Evolutionary conservation across 2,888 invertebrate genomes (phyloP), one percentile per base, ranked within the genome.

Genomic region (Philereme transversata): DNA sequence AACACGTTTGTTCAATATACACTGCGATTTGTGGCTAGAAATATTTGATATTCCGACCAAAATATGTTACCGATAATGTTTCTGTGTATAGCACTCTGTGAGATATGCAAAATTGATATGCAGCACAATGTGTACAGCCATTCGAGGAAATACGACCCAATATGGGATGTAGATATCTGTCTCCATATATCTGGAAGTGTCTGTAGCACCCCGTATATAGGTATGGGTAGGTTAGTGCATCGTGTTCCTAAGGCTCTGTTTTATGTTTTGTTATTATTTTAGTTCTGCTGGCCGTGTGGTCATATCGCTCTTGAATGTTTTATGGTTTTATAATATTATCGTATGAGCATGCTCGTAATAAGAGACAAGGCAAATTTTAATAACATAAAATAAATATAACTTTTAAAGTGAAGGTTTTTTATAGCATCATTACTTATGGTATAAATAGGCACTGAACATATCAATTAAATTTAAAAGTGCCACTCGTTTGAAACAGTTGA

Each of bases 81-180:
- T 65, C 70, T 69, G 67, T 69, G 68, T 70, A 68, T 60, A 69
- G 68, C 68, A 70, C 64, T 70, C 65, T 65, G 62, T 64, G 67
- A 68, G 70, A 70, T 70, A 70, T 68, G 68, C 70, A 68, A 68
- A 70, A 70, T 67, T 70, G 68, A 70, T 70, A 68, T 68, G 70
- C 68, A 64, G 65, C 67, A 67, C 62, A 65, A 67, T 70, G 70
- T 68, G 65, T 68, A 70, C 67, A 62, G 62, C 68, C 68, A 60
- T 64, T 69, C 67, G 70, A 65, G 70, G 68, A 70, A 70, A 70
- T 70, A 70, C 70, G 67, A 70, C 70, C 70, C 70, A 69, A 69
- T 70, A 70, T 68, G 70, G 70, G 60, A 64, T 67, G 70, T 60
- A 57, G 65, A 67, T 70, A 70, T 70, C 70, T 70, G 70, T 70